A percentile compares a stretch with the other conserved stretches of the same genome.
These are phyloP conservation scores for Hetaerina titia DNA, from an alignment of 2,888 invertebrate species.

Conservation along the genomic window DNA sequence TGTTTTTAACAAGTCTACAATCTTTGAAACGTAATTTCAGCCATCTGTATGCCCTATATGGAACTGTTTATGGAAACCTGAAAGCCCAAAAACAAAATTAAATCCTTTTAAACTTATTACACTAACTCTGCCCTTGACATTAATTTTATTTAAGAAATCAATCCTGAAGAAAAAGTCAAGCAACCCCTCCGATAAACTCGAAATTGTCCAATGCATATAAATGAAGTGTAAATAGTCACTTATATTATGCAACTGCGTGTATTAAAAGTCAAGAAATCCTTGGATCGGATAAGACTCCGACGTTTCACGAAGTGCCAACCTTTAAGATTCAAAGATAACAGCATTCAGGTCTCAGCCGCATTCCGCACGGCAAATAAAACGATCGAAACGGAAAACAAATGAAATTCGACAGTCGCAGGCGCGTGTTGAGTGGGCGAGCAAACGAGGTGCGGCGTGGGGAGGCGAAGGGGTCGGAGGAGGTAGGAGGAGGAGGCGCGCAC, in stretches of 20 bases:
- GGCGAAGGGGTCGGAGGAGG: not conserved
- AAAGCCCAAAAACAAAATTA: too few species aligned
- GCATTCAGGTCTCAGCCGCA: not conserved
- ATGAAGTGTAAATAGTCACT: not conserved
- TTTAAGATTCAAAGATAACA: not conserved
- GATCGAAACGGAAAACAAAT: not conserved
- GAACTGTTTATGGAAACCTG: too few species aligned
- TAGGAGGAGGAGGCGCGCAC: not conserved
- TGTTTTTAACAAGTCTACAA: too few species aligned
- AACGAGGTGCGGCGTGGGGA: not conserved
- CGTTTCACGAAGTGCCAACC: not conserved
- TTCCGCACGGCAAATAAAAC: not conserved
- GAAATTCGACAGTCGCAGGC: not conserved
- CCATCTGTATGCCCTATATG: too few species aligned
- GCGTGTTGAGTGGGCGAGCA: not conserved
- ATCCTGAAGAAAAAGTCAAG: not conserved
- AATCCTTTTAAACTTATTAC: too few species aligned
- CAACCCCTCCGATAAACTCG: not conserved
- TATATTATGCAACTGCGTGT: not conserved
- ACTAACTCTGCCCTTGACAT: too few species aligned
- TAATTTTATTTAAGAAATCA: not conserved
- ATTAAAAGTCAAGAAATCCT: not conserved
- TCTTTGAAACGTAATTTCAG: too few species aligned
- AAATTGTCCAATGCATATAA: not conserved
- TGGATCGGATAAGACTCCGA: conserved; percentile 1